phyloP scores from a whole-genome alignment of 2,113 vertebrate genomes.

The Parus major region DNA sequence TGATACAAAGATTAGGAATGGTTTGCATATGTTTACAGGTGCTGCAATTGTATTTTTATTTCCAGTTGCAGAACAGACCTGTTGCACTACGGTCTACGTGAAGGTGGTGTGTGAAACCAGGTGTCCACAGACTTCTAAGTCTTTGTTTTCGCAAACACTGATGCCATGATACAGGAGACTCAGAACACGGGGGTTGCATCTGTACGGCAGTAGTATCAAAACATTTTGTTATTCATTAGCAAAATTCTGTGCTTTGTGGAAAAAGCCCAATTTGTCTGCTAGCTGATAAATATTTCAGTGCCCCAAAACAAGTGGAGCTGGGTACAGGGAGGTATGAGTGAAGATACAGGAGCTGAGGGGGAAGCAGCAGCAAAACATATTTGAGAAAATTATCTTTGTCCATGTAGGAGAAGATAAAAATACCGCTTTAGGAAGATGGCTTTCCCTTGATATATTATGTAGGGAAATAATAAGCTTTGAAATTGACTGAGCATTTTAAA shows the following conservation, averaged over 20 bases:
- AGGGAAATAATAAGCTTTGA: not conserved
- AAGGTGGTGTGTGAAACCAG: not conserved
- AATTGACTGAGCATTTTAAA: not conserved
- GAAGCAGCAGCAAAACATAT: not conserved
- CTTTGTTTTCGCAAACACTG: not conserved
- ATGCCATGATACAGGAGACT: not conserved
- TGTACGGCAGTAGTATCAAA: not conserved
- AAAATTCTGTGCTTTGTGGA: not conserved
- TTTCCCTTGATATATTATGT: not conserved
- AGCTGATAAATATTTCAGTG: not conserved
- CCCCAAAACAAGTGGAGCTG: not conserved
- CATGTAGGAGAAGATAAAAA: not conserved
- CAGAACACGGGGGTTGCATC: not conserved
- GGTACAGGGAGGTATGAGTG: not conserved
- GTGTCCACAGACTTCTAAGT: not conserved
- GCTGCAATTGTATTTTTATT: not conserved
- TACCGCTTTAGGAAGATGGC: not conserved
- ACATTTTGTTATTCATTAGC: not conserved
- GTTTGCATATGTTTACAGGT: constrained; percentile 31
- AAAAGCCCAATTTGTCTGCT: not conserved
- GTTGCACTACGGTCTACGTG: not conserved
- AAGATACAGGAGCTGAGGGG: not conserved
- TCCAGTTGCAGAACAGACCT: constrained; percentile 20
- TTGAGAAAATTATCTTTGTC: not conserved
- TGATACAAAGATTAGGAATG: constrained; percentile 15